Evolutionary conservation across 2,888 invertebrate genomes (phyloP).

Genomic region (Gortyna flavago): DNA sequence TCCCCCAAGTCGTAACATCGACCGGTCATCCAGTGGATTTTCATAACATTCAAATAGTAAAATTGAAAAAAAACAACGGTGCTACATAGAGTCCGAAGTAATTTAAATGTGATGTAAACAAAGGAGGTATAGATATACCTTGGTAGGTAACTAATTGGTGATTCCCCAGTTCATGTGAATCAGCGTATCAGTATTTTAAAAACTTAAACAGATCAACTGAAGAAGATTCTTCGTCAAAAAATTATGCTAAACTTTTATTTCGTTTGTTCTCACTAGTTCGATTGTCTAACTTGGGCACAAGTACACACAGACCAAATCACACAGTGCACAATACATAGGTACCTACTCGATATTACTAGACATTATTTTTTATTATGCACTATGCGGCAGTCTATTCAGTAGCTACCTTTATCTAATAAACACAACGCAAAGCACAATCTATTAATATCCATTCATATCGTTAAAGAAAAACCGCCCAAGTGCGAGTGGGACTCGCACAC

Average conservation of each 20-base stretch:
- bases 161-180: not conserved
- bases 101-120: not conserved
- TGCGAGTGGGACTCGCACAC: too few species aligned
- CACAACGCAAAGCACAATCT: not conserved
- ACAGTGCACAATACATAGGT: too few species aligned
- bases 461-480: too few species aligned
- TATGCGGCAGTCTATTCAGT: not conserved
- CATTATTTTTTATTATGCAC: not conserved
- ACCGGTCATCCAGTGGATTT: not conserved
- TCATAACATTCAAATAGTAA: not conserved
- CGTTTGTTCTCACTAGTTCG: too few species aligned
- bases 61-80: not conserved
- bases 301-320: not conserved
- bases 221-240: not conserved
- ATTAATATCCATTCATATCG: not conserved
- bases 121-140: not conserved
- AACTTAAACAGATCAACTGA: not conserved
- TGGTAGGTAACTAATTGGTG: not conserved
- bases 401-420: not conserved
- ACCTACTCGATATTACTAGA: not conserved
- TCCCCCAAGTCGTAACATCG: not conserved
- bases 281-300: not conserved
- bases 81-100: not conserved
- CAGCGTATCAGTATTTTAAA: not conserved
- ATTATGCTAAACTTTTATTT: not conserved